Conservation (phyloP, 2,888 invertebrate species). For the Eupithecia insigniata region DNA sequence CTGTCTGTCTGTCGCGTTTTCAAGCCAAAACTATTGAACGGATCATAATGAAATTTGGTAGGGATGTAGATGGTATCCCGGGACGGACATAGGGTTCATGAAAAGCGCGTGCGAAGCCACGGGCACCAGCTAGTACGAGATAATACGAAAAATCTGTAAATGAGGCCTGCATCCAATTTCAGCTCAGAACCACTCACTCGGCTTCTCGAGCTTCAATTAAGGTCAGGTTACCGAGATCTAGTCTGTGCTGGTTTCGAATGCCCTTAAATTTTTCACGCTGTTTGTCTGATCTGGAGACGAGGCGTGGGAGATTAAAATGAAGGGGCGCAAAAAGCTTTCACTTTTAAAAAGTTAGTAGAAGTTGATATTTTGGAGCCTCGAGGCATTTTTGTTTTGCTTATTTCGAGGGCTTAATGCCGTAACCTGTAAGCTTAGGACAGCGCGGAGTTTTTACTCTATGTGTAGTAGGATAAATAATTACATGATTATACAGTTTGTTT, state of each 20-base stretch:
- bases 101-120: too few relatives aligned
- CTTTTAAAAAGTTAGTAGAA: neutral
- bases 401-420: neutral
- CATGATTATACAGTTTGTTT: neutral
- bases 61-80: too few relatives aligned
- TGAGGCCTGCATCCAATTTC: constrained; percentile 12
- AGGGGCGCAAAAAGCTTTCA: constrained; percentile 16
- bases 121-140: too few relatives aligned
- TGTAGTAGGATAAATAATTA: neutral
- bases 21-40: too few relatives aligned
- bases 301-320: constrained; percentile 28
- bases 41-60: too few relatives aligned
- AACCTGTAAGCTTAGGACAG: neutral
- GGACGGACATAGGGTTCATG: too few relatives aligned
- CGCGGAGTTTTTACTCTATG: too few relatives aligned
- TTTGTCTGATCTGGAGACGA: constrained; percentile 28
- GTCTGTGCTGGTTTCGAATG: constrained; percentile 24
- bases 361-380: neutral
- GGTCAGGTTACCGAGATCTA: constrained; percentile 35
- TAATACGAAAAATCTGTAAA: neutral
- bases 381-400: neutral
- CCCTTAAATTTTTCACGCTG: constrained; percentile 39
- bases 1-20: too few relatives aligned
- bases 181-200: constrained; percentile 26
- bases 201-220: constrained; percentile 27